Base-by-base conservation (phyloP, 2,113 vertebrate genomes). In the Drymodes brunneopygia region DNA sequence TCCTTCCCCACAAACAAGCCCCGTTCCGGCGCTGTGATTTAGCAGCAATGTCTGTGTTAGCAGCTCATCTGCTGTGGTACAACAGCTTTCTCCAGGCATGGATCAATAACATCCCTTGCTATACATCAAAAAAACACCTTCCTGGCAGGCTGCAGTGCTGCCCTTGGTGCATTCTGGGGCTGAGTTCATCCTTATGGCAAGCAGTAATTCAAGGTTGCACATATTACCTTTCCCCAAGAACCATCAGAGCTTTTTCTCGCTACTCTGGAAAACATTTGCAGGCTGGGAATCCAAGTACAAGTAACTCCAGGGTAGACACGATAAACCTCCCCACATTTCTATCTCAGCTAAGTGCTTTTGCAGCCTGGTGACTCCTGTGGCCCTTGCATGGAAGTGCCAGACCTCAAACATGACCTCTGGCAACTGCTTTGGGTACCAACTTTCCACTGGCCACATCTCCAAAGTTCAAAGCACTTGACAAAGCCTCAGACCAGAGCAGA, bases 201-300 rank as follows among this genome's bases (percentile, higher is more conserved):
- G 91, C 88, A 96, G 86, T 96, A 95, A 94, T 75, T 96, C 94
- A 94, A 48, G 92, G 87, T 78, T 92, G 92, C 94, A 85, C 1
- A 28, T 28, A 91, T 75, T 74, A 95, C 91, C 92, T 86, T 92
- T 84, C 92, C 47, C 42, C 73, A 78, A 70, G 70, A 80, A 27
- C 77, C 91, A 81, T 89, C 79, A 92, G 4, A 8, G 86, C 75
- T 80, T 87, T 94, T 79, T 50, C 64, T 87, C 4, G 0, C 90
- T 58, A 10, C 35, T 4, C 81, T 81, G 44, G 72, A 60, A 90
- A 82, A 73, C 40, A 62, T 42, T 23, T n/a, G 33, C 65, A 72
- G 86, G 53, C 86, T 91, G 64, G 33, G 62, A 87, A 81, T 65
- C 56, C 40, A 88, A 53, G 56, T 50, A 58, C 2, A 4, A 75